Base-by-base conservation (phyloP, 2,888 invertebrate genomes). In the Scaptomyza polygonia region DNA sequence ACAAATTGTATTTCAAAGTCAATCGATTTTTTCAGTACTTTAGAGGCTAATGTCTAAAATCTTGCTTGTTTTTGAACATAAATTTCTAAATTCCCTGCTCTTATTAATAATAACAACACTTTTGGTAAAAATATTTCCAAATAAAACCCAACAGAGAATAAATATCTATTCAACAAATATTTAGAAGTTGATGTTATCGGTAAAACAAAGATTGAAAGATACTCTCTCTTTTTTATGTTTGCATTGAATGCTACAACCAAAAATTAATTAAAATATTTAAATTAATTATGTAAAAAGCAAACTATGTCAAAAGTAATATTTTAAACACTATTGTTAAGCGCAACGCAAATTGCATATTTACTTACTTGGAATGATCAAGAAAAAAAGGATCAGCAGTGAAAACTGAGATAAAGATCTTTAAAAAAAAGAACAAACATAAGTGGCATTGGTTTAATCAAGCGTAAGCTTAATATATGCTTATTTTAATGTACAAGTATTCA, bases 251-350 rank as follows among this genome's bases (percentile, higher is more conserved):
- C 78, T 84, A 56, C 64, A 75, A 62, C 49, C 74, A 51, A 45
- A 51, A 56, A 51, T n/a, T n/a, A n/a, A 56, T 40, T 27, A 63
- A 64, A 61, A 56, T 61, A 66, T 68, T 67, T 67, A 75, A 75
- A 70, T 77, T 79, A 67, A 80, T 65, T 73, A 68, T 72, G 73
- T 75, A 71, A 51, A 82, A 65, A 79, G 56, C 49, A 72, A 77
- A 72, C 79, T 81, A 84, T 81, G 81, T 77, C 79, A 56, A 82
- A 84, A 77, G 72, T 79, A 79, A 64, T 84, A 82, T 79, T 82
- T 79, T 75, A 82, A 77, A 86, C 79, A 79, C 79, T 72, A 68
- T 77, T 79, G 85, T 82, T 79, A 66, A 78, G 80, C 67, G 73
- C 77, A 62, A 72, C 42, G 48, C 65, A 57, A 70, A 47, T 30